phyloP scores from a whole-genome alignment of 2,888 invertebrate genomes.

The Protonemura montana region DNA sequence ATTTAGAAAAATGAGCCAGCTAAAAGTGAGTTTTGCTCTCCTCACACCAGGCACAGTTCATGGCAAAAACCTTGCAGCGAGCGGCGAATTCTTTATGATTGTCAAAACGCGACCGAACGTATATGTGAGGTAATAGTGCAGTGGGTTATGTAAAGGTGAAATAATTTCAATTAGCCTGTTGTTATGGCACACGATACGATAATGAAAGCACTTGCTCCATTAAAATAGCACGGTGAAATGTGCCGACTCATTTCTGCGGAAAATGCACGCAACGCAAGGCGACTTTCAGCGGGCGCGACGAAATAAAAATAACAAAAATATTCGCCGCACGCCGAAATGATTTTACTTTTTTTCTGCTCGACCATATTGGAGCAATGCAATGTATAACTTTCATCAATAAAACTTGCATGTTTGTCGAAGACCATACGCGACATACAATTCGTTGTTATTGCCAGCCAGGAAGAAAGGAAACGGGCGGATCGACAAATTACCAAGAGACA shows the following conservation, averaged over 20 bases:
- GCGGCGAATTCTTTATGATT: neutral
- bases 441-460: neutral
- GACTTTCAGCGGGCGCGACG: neutral
- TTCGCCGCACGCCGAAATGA: neutral
- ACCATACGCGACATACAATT: neutral
- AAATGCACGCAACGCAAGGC: neutral
- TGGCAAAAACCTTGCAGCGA: neutral
- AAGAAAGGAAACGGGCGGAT: neutral
- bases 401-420: neutral
- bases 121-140: neutral
- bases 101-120: neutral
- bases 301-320: neutral
- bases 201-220: neutral
- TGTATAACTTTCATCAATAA: neutral
- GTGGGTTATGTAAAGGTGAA: neutral
- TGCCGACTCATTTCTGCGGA: neutral
- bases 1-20: neutral
- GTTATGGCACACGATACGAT: neutral
- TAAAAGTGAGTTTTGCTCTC: neutral
- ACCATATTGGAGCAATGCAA: neutral
- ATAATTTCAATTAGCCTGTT: conserved; percentile 4
- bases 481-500: neutral
- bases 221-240: neutral
- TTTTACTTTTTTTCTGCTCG: neutral
- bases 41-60: neutral